Percentiles rank a stretch among this genome's conserved stretches.
These are phyloP conservation scores for Ephydatia muelleri DNA, from an alignment of 37 sponge, comb jelly and placozoan genomes.

Conservation along the genomic window DNA sequence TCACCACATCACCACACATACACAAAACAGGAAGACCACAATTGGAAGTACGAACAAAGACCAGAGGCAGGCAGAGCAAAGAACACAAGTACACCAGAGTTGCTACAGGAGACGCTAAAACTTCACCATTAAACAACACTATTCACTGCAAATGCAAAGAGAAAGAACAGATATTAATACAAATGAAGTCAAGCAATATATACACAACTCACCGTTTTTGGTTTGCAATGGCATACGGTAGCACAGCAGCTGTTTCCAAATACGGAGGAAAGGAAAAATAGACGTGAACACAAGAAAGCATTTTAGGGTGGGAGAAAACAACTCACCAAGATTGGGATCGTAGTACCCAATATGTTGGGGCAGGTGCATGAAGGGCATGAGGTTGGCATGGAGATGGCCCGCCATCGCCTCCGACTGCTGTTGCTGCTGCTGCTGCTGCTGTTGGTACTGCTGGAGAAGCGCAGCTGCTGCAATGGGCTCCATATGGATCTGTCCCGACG, in stretches of 20 bases:
- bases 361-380: conserved; percentile 10
- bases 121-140: background rate
- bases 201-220: background rate
- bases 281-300: too few species aligned
- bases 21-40: background rate
- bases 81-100: background rate
- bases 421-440: conserved; percentile 50
- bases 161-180: background rate
- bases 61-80: background rate
- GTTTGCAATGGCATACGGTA: background rate
- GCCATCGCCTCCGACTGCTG: conserved; percentile 18
- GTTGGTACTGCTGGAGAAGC: conserved; percentile 20
- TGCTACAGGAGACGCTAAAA: background rate
- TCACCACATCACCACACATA: background rate
- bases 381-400: background rate
- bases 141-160: background rate
- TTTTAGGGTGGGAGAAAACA: too few species aligned
- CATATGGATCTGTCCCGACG: conserved; percentile 7
- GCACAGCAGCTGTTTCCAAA: background rate
- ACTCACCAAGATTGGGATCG: background rate
- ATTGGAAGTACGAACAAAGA: background rate
- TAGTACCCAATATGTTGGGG: background rate
- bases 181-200: background rate
- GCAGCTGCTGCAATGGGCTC: conserved; percentile 21
- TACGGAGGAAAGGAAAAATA: too few species aligned